Base-by-base conservation (phyloP, 2,888 invertebrate genomes). In the Trachelus stipa region DNA sequence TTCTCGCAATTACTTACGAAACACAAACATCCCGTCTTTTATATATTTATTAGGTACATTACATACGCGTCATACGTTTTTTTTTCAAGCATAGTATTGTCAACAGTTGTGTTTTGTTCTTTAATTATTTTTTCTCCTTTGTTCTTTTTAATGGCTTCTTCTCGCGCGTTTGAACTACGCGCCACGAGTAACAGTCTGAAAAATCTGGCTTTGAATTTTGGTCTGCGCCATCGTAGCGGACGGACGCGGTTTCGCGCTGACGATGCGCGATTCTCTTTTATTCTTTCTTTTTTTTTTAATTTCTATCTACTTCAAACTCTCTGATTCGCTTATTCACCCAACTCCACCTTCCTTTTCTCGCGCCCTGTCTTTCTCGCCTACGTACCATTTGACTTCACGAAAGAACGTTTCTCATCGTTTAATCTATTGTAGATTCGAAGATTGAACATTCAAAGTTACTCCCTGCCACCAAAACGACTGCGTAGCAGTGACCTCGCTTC, bases 41-140 rank as follows among this genome's bases (percentile, higher is more conserved):
- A 81, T 79, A 83, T 88, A 87, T 87, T 88, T 84, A 87, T 87
- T 87, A 88, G 86, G 87, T 89, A 89, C 88, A 88, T 86, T 88
- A 89, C 86, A 90, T 87, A 88, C 87, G 87, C 87, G 87, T 87
- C 89, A 85, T 87, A 87, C 87, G 89, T 85, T 86, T 87, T 85
- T 83, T 88, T 83, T 85, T 88, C 88, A 87, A 90, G 89, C 90
- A 88, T 88, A 90, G 90, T 90, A 90, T 90, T 90, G 90, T 90
- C 90, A 90, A 90, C 88, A 87, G 87, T 90, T 90, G 88, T 90
- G 88, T 23, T 56, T 56, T 56, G 56, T 56, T 56, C 56, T 23
- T 56, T 89, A 88, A 75, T 78, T 87, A 85, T 88, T 84, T 85
- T 12, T 85, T 76, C 76, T 78, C 23, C 23, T 79, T 75, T 73